Conservation (phyloP, 37 sponge, comb jelly and placozoan genomes). For the Amphimedon queenslandica region DNA sequence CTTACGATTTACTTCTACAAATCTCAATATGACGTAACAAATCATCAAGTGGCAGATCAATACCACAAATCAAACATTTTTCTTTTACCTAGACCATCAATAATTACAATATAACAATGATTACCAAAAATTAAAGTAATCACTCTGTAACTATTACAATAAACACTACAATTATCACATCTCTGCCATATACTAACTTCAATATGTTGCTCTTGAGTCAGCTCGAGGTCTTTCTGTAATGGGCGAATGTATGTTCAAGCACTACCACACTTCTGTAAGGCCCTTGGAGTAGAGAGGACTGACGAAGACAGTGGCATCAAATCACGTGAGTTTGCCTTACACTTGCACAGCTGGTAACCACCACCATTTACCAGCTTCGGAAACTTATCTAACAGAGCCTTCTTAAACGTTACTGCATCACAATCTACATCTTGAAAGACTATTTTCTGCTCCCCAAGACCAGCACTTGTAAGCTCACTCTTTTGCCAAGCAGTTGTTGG, state of each 20-base stretch:
- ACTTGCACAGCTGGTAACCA: conserved; percentile 20
- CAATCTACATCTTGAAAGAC: conserved; percentile 6
- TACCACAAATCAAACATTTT: neutral
- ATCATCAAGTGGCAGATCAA: neutral
- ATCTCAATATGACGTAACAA: neutral
- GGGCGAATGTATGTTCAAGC: conserved; percentile 24
- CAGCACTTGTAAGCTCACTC: conserved; percentile 2
- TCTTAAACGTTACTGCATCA: conserved; percentile 4
- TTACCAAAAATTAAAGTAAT: no score
- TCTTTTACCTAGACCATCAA: neutral
- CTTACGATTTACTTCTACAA: neutral
- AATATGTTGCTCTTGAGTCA: neutral
- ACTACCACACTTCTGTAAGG: conserved; percentile 6
- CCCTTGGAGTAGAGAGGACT: neutral
- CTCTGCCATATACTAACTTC: neutral
- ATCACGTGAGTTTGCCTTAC: conserved; percentile 4
- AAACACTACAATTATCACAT: no score
- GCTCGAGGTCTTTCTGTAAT: conserved; percentile 25
- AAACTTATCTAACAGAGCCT: neutral
- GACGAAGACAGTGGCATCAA: conserved; percentile 6
- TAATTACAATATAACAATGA: neutral
- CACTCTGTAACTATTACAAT: no score
- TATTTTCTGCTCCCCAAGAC: conserved; percentile 25
- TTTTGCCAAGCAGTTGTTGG: conserved; percentile 16
- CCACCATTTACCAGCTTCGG: conserved; percentile 15